Evolutionary conservation across 2,113 vertebrate species (phyloP).

Genomic region (Mungos mungo): DNA sequence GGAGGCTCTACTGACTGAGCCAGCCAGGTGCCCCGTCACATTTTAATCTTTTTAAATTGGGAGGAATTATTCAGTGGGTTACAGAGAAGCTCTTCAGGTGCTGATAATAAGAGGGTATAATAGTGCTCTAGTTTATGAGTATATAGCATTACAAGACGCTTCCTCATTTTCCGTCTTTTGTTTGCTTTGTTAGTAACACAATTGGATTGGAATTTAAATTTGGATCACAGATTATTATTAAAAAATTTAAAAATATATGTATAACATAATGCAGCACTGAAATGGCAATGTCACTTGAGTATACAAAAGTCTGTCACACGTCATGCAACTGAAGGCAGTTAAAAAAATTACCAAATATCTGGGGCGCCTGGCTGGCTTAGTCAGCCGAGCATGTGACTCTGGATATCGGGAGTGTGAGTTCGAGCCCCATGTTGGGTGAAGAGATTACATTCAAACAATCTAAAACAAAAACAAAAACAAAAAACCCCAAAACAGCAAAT

Average conservation of each 20-base stretch:
- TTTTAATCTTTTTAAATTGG: neutral
- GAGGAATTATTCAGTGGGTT: neutral
- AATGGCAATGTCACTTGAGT: neutral
- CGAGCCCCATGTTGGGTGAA: neutral
- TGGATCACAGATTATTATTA: neutral
- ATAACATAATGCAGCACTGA: neutral
- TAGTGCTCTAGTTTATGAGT: neutral
- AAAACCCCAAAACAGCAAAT: neutral
- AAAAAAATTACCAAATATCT: neutral
- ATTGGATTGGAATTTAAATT: slow-evolving; percentile 44
- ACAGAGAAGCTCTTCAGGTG: neutral
- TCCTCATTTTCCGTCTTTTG: neutral
- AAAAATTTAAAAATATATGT: neutral
- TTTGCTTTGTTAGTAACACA: slow-evolving; percentile 51
- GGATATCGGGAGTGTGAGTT: neutral
- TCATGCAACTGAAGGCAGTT: neutral
- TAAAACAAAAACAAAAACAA: neutral
- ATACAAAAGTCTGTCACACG: neutral
- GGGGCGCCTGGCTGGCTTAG: neutral
- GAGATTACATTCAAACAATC: neutral
- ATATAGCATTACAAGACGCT: neutral
- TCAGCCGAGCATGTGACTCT: neutral
- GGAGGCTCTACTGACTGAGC: too few species aligned
- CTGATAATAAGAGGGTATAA: neutral
- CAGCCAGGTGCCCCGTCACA: neutral